phyloP scores from a whole-genome alignment of 1,140 invertebrate genomes.

The Mizuhopecten yessoensis region DNA sequence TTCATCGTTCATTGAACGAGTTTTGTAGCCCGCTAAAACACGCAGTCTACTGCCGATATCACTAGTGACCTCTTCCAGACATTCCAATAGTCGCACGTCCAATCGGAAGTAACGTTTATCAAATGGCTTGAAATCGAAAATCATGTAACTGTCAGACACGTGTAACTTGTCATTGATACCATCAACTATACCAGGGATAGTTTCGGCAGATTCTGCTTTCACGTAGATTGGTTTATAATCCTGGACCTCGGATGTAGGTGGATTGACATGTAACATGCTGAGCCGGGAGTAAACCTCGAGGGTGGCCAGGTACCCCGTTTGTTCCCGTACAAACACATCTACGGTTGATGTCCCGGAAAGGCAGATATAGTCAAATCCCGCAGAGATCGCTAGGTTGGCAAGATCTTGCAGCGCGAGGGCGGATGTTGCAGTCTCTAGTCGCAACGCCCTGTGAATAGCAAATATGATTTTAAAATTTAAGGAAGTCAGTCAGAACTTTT shows the following conservation, averaged over 20 bases:
- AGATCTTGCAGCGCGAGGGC: neutral
- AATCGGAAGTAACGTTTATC: constrained; percentile 60
- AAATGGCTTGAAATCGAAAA: constrained; percentile 55
- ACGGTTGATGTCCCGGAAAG: neutral
- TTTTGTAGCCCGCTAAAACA: constrained; percentile 57
- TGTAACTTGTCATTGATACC: constrained; percentile 50
- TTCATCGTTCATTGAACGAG: constrained; percentile 52
- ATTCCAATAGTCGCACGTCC: constrained; percentile 58
- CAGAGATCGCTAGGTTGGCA: constrained; percentile 55
- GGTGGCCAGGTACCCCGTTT: constrained; percentile 45
- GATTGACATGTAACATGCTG: constrained; percentile 1
- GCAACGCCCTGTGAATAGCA: neutral
- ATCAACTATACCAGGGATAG: constrained; percentile 52
- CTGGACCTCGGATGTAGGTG: neutral
- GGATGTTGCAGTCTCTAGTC: neutral
- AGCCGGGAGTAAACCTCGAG: constrained; percentile 45
- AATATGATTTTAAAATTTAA: too few relatives aligned
- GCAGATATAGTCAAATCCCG: constrained; percentile 63
- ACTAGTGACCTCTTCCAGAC: constrained; percentile 57
- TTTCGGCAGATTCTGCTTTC: neutral
- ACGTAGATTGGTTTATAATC: neutral
- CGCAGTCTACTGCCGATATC: constrained; percentile 48
- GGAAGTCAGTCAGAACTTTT: too few relatives aligned
- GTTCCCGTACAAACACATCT: constrained; percentile 58
- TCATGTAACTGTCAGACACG: constrained; percentile 60